Base-by-base conservation (phyloP, 2,888 invertebrate species). In the Polyploca ridens region DNA sequence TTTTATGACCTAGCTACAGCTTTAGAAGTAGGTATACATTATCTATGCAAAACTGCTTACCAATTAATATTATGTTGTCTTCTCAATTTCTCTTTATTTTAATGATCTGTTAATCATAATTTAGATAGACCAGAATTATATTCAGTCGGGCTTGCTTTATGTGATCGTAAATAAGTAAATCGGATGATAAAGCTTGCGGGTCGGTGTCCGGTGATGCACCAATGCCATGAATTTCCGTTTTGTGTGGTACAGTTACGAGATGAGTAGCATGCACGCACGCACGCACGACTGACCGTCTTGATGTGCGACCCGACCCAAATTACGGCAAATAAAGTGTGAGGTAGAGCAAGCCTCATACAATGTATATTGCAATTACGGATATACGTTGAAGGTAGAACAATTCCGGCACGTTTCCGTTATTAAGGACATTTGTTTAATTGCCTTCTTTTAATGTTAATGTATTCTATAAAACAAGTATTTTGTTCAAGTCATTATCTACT, bases 181-280 rank as follows among this genome's bases (percentile, higher is more conserved):
- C 3, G 19, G 54, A 54, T 10, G 19, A 19, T 16, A 16, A 10
- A 46, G 5, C n/a, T 46, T 14, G 46, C 13, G n/a, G 46, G 0
- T 14, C 49, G 49, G 49, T 16, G 49, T 16, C 49, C 49, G 49
- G 49, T 16, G 49, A 0, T 49, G 49, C 70, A 70, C 70, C 69
- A 67, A 70, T 70, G 69, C 70, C 68, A 71, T 70, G 63, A 72
- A 75, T 72, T 71, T 76, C 77, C 74, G 77, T 74, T 71, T 69
- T 66, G 68, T 65, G 69, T 74, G 70, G 74, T 76, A 75, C 76
- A 68, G 72, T 73, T 76, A 76, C 71, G 64, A 73, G 75, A 69
- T 70, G 69, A 68, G 63, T 64, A 27, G 27, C 27, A 27, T 27
- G 27, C 27, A 67, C 65, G 63, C 58, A 62, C 66, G 63, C 58